A percentile compares a stretch with the other conserved stretches of the same genome.
Conservation (phyloP, 2,888 invertebrate species). For the Eilema caniola region DNA sequence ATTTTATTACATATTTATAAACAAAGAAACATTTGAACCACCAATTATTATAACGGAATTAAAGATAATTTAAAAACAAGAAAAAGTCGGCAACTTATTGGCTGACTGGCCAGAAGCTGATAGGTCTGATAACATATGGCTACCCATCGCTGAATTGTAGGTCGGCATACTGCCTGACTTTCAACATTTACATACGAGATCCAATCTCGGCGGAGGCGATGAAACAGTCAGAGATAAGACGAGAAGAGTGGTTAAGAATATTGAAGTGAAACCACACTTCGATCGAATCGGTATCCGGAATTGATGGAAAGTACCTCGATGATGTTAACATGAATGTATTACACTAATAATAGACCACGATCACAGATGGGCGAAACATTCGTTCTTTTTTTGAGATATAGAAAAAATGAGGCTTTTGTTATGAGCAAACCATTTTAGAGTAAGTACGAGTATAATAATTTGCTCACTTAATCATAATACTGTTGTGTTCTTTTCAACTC, state of each 20-base stretch:
- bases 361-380: background rate
- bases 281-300: constrained; percentile 11
- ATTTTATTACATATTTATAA: constrained; percentile 40
- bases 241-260: constrained; percentile 22
- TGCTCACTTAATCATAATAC: background rate
- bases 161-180: constrained; percentile 49
- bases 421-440: background rate
- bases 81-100: constrained; percentile 44
- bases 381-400: background rate
- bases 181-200: constrained; percentile 49
- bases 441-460: background rate
- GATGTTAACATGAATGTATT: background rate
- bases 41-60: constrained; percentile 28
- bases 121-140: constrained; percentile 36
- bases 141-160: constrained; percentile 52
- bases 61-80: constrained; percentile 45
- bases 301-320: constrained; percentile 6
- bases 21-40: constrained; percentile 27
- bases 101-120: constrained; percentile 43
- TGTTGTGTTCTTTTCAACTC: background rate
- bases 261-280: constrained; percentile 7
- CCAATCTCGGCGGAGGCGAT: constrained; percentile 37
- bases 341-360: constrained; percentile 4
- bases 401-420: background rate
- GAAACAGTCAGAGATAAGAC: constrained; percentile 42